These are phyloP conservation scores for Myanophis thanlyinensis DNA, from an alignment of 2,113 vertebrate species.

Conservation along the genomic window DNA sequence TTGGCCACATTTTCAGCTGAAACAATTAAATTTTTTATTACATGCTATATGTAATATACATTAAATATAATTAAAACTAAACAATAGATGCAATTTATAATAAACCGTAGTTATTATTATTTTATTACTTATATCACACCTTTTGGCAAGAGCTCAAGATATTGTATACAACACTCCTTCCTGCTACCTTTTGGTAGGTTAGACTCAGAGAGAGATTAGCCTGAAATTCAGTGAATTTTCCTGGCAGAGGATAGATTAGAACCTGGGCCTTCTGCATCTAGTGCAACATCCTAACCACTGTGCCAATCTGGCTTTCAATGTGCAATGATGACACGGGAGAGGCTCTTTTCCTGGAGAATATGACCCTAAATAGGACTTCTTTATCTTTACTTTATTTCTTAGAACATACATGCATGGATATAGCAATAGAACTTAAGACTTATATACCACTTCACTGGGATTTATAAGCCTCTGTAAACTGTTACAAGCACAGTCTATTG, in stretches of 20 bases:
- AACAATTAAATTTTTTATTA: slow-evolving; percentile 26
- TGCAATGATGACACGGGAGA: background rate
- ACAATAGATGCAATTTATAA: background rate
- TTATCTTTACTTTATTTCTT: background rate
- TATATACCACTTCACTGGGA: too few relatives aligned
- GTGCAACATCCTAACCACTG: background rate
- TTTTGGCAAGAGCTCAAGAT: background rate
- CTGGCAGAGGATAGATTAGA: background rate
- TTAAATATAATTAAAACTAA: background rate
- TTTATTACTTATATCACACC: background rate
- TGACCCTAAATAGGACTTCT: background rate
- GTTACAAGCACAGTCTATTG: too few relatives aligned
- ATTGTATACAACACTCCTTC: background rate
- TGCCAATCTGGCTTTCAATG: background rate
- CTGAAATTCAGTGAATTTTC: background rate
- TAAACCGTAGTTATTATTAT: background rate
- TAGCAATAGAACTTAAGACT: background rate
- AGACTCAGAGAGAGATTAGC: background rate
- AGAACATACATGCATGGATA: background rate
- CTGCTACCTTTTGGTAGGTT: background rate
- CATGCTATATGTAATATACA: background rate
- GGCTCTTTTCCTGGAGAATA: background rate
- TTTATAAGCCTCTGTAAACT: too few relatives aligned
- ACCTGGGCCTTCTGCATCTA: background rate
- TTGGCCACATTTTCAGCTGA: slow-evolving; percentile 95